Percentiles rank a stretch among this genome's conserved stretches.
phyloP scores from a whole-genome alignment of 2,797 vertebrate species.

The Pachyuromys duprasi region DNA sequence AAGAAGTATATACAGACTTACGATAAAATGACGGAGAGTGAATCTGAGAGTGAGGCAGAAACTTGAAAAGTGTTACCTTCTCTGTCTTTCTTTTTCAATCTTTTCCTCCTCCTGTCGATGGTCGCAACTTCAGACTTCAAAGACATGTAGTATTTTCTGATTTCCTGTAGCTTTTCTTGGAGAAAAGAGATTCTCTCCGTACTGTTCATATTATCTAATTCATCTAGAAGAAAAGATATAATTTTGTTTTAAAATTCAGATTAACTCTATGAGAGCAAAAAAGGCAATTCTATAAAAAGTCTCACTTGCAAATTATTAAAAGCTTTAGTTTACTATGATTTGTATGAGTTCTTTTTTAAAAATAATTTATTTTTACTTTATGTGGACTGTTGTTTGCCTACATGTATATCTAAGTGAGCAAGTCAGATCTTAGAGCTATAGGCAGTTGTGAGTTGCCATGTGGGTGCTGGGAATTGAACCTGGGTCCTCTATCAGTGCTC shows the following conservation, averaged over 20 bases:
- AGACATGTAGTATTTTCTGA: constrained; percentile 98
- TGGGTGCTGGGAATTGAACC: too few species aligned
- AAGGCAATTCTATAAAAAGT: constrained; percentile 51
- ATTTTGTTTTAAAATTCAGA: constrained; percentile 52
- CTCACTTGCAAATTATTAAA: constrained; percentile 60
- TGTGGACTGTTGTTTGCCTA: too few species aligned
- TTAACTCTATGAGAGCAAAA: constrained; percentile 38
- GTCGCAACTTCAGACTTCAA: constrained; percentile 99
- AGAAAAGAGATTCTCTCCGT: constrained; percentile 97
- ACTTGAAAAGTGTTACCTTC: constrained; percentile 91
- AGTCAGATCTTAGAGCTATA: too few species aligned
- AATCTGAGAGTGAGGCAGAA: neutral
- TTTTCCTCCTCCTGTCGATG: constrained; percentile 96
- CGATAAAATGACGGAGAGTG: neutral
- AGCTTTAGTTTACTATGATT: constrained; percentile 33
- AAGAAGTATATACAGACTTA: neutral
- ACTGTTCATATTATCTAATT: constrained; percentile 96
- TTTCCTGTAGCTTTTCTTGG: constrained; percentile 99
- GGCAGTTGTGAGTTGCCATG: too few species aligned
- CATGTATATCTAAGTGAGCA: too few species aligned
- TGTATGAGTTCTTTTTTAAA: neutral
- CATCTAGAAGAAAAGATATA: constrained; percentile 87
- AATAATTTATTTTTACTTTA: too few species aligned
- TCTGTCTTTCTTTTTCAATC: constrained; percentile 99
- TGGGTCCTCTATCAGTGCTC: too few species aligned